Percentiles rank a stretch among this genome's conserved stretches.
Evolutionary conservation across 2,797 vertebrate genomes (phyloP).

Genomic region (Anguilla obscura): DNA sequence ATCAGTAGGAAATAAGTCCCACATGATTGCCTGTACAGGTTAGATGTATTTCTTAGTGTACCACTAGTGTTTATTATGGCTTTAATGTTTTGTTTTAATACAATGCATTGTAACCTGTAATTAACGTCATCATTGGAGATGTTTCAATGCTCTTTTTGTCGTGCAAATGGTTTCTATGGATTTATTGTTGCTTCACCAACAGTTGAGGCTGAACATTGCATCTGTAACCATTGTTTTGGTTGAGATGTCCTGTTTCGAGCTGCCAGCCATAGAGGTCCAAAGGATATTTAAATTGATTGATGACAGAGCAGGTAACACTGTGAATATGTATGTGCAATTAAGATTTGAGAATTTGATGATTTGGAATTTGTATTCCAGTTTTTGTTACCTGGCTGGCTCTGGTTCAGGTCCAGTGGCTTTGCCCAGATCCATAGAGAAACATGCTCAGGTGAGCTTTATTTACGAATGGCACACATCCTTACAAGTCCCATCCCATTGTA

Average conservation of each 20-base stretch:
- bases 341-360: neutral
- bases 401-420: neutral
- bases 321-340: neutral
- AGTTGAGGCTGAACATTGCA: conserved; percentile 7
- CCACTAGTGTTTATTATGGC: neutral
- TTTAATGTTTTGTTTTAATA: too few relatives aligned
- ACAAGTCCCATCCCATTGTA: neutral
- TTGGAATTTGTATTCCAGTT: neutral
- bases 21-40: neutral
- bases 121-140: neutral
- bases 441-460: neutral
- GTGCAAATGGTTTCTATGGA: neutral
- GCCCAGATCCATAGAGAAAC: neutral
- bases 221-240: neutral
- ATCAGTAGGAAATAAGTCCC: neutral
- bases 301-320: neutral
- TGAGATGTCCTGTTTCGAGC: neutral
- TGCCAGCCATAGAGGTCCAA: neutral
- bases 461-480: too few relatives aligned
- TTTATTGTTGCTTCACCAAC: neutral
- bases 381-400: neutral
- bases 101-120: neutral
- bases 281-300: neutral
- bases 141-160: neutral
- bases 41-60: neutral